Evolutionary conservation across 2,113 vertebrate genomes (phyloP).

Genomic region (Glaucomys volans): DNA sequence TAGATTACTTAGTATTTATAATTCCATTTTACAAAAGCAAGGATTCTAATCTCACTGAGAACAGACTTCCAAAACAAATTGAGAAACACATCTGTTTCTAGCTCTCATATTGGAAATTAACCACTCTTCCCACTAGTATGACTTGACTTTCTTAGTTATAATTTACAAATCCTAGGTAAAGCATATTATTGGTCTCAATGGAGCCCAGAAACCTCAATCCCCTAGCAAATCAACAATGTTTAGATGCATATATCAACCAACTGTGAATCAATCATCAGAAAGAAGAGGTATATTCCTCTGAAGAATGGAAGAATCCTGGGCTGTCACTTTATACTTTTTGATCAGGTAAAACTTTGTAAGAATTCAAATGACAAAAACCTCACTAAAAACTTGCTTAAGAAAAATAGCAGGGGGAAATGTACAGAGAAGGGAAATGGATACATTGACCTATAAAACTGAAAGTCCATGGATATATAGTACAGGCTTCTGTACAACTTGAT

Average conservation of each 20-base stretch:
- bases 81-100: neutral
- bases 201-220: neutral
- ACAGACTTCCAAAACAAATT: neutral
- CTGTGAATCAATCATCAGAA: neutral
- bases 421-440: neutral
- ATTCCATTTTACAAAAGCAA: neutral
- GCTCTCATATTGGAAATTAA: neutral
- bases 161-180: neutral
- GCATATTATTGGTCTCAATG: neutral
- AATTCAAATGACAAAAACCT: neutral
- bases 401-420: neutral
- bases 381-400: neutral
- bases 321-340: neutral
- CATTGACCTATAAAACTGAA: neutral
- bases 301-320: neutral
- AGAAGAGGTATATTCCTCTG: fast-evolving
- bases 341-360: neutral
- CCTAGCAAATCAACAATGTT: neutral
- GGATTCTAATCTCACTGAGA: neutral
- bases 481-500: neutral
- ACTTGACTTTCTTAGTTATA: neutral
- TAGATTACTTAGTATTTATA: neutral
- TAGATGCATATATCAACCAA: neutral
- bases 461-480: neutral
- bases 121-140: neutral